A percentile compares a stretch with the other conserved stretches of the same genome.
phyloP scores from a whole-genome alignment of 2,797 vertebrate species.

The Mionectes olivaceus region DNA sequence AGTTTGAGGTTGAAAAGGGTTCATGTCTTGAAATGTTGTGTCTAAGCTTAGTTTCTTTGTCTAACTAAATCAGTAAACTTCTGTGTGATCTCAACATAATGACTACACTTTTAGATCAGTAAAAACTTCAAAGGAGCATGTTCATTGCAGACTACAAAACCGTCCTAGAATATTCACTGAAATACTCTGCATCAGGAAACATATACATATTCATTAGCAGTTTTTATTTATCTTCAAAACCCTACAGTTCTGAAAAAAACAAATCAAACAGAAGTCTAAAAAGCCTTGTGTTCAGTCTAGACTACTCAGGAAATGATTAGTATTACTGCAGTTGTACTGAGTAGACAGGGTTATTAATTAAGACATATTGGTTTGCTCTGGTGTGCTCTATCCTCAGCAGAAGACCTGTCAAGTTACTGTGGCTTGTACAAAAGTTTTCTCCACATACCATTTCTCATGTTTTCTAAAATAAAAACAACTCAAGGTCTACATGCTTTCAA shows the following conservation, averaged over 20 bases:
- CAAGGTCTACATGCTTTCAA: background rate
- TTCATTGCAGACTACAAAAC: conserved; percentile 10
- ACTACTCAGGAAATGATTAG: conserved; percentile 3
- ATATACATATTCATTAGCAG: background rate
- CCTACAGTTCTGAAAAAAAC: background rate
- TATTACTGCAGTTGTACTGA: background rate
- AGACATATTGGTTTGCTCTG: conserved; percentile 52
- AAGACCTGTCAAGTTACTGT: conserved; percentile 46
- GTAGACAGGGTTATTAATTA: conserved; percentile 56
- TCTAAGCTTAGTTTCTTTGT: conserved; percentile 40
- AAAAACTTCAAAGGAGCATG: conserved; percentile 45
- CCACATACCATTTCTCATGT: background rate
- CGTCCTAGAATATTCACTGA: conserved; percentile 6
- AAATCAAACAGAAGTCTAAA: conserved; percentile 30
- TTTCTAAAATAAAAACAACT: conserved; percentile 17
- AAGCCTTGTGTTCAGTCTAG: background rate
- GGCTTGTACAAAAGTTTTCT: background rate
- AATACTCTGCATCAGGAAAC: background rate
- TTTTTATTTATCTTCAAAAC: conserved; percentile 43
- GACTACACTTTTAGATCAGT: background rate
- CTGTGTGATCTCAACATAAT: conserved; percentile 18
- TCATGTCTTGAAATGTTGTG: conserved; percentile 19
- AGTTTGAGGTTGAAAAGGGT: background rate
- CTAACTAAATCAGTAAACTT: conserved; percentile 40
- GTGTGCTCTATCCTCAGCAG: background rate